Base-by-base conservation (phyloP, 2,888 invertebrate genomes). In the Cantharis flavilabris region DNA sequence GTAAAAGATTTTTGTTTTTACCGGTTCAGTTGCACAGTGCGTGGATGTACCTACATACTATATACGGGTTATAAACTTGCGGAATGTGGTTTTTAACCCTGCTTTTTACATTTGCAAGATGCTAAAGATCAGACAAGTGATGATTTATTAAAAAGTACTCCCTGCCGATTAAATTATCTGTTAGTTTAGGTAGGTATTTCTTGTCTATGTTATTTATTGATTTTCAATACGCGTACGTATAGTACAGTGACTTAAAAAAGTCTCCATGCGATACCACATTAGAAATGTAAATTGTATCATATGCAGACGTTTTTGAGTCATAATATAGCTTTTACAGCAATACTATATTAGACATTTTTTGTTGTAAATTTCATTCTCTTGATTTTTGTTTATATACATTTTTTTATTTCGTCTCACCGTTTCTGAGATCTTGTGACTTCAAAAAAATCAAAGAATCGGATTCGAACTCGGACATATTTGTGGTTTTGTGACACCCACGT, bases 11-110 rank as follows among this genome's bases (percentile, higher is more conserved):
- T 73, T 72, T 70, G 63, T 65, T 64, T 26, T 77, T 77, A 75
- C 77, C 75, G 77, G 74, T 75, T 77, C 69, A 75, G 75, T 77
- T 75, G 67, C 26, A 26, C 69, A 23, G 75, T 77, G 77, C 77
- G 77, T 77, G 77, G 75, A 72, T 71, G 67, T 75, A 71, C 70
- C 70, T 26, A 71, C 70, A 67, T 26, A 20, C 20, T 20, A 23
- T 65, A 71, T 72, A 77, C 77, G 77, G 77, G 69, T 72, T 70
- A 75, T 77, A 75, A 77, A 77, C 72, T 71, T 16, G 72, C 14
- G 77, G 77, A 77, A 77, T 77, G 77, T 72, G 74, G 71, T 74
- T 74, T 77, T 76, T 76, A 76, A 76, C 63, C 69, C 69, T 28
- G 62, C 71, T 20, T 75, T 49, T 71, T 75, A 75, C 71, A 49